Base-by-base conservation (phyloP, 2,888 invertebrate species). In the Synanthedon tipuliformis region DNA sequence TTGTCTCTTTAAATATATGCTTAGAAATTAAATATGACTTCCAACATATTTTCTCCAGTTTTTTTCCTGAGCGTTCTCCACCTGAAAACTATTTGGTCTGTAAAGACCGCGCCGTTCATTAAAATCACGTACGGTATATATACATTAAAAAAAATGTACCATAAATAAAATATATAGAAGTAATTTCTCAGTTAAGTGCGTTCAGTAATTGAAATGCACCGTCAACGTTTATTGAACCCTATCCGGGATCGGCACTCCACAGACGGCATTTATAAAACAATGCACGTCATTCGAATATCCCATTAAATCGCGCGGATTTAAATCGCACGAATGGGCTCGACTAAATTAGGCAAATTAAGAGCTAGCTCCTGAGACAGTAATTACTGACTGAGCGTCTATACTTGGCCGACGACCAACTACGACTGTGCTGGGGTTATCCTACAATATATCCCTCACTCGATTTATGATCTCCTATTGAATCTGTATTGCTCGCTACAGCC, bases 301-400 rank as follows among this genome's bases (percentile, higher is more conserved):
- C 78, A 83, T 83, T 86, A 81, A 82, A 80, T 73, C 72, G 75
- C 66, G 68, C 76, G 81, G 34, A 81, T 81, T 82, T 80, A 80
- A 77, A 76, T 72, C 69, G 66, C 68, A 68, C 65, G 68, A 75
- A 69, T 69, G 71, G 73, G 73, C 69, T 74, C 66, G 75, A 75
- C 78, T 75, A 80, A 83, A 86, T 87, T 85, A 84, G 80, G 81
- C 81, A 83, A 86, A 86, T 87, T 83, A 84, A 83, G 84, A 83
- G 73, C 68, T 68, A 66, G 73, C 73, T 78, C 76, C 77, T 80
- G 82, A 77, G 80, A 76, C 75, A 75, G 83, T 81, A 83, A 85
- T 86, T 84, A 83, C 75, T 69, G 75, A 69, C 75, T 69, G 74
- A 69, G 71, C 71, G 75, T 71, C 74, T 73, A 68, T 76, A 78